Percentiles rank a stretch among this genome's conserved stretches.
These are phyloP conservation scores for Dysmachus trigonus DNA, from an alignment of 2,888 invertebrate species.

Conservation along the genomic window DNA sequence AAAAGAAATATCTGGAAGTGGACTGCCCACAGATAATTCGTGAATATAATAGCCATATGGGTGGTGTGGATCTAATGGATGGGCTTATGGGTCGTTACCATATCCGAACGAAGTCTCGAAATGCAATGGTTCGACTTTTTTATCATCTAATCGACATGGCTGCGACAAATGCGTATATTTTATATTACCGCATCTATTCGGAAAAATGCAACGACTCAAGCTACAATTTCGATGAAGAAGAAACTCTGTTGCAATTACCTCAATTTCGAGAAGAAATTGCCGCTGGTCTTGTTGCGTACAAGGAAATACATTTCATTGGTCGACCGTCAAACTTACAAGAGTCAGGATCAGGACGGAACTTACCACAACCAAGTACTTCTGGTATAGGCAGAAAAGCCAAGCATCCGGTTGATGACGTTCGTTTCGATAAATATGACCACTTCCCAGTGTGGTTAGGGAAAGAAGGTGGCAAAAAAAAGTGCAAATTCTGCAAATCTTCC, in stretches of 20 bases:
- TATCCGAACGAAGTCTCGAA: conserved; percentile 50
- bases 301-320: neutral
- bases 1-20: conserved; percentile 50
- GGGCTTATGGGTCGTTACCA: conserved; percentile 52
- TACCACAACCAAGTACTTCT: neutral
- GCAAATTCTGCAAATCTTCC: too few relatives aligned
- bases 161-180: conserved; percentile 51
- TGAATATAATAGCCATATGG: conserved; percentile 54
- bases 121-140: conserved; percentile 51
- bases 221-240: neutral
- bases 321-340: neutral
- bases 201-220: conserved; percentile 28
- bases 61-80: conserved; percentile 55
- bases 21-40: conserved; percentile 52
- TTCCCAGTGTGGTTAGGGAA: neutral
- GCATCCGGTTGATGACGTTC: neutral
- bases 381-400: neutral
- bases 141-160: conserved; percentile 51
- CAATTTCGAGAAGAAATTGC: neutral
- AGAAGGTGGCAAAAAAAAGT: too few relatives aligned
- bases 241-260: neutral
- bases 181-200: conserved; percentile 47
- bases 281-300: neutral
- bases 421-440: neutral
- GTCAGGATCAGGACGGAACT: too few relatives aligned